phyloP scores from a whole-genome alignment of 2,797 vertebrate genomes.

The Sciurus carolinensis region DNA sequence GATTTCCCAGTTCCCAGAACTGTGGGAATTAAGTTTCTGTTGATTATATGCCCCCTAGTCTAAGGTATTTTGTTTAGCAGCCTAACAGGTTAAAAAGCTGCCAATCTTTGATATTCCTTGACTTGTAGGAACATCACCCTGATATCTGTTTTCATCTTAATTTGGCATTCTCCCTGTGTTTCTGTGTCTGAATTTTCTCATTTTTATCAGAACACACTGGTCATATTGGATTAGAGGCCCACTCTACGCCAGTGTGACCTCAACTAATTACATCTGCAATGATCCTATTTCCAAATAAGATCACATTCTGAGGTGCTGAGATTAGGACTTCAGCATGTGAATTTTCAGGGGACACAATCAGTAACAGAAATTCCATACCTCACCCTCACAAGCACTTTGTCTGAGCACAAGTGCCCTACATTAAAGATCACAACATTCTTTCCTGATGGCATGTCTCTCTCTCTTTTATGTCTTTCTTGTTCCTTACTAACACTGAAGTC shows the following conservation, averaged over 20 bases:
- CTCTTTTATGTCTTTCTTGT: constrained; percentile 82
- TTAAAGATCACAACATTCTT: constrained; percentile 64
- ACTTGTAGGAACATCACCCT: not conserved
- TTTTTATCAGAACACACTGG: not conserved
- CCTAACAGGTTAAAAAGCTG: not conserved
- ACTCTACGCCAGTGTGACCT: not conserved
- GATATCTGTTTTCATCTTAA: not conserved
- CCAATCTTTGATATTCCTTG: not conserved
- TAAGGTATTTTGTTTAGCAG: not conserved
- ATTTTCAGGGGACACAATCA: not conserved
- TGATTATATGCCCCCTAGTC: not conserved
- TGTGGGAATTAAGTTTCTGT: not conserved
- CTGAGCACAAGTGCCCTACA: not conserved
- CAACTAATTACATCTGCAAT: not conserved
- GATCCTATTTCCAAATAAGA: constrained; percentile 11
- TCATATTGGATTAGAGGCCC: not conserved
- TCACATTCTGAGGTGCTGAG: not conserved
- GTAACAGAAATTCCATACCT: not conserved
- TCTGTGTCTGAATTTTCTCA: not conserved
- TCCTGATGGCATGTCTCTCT: constrained; percentile 51
- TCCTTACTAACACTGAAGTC: constrained; percentile 83
- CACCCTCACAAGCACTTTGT: not conserved
- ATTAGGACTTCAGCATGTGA: not conserved
- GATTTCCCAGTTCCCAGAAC: not conserved
- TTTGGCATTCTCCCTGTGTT: not conserved